Conservation (phyloP, 2,113 vertebrate genomes). For the Hemibagrus wyckioides region DNA sequence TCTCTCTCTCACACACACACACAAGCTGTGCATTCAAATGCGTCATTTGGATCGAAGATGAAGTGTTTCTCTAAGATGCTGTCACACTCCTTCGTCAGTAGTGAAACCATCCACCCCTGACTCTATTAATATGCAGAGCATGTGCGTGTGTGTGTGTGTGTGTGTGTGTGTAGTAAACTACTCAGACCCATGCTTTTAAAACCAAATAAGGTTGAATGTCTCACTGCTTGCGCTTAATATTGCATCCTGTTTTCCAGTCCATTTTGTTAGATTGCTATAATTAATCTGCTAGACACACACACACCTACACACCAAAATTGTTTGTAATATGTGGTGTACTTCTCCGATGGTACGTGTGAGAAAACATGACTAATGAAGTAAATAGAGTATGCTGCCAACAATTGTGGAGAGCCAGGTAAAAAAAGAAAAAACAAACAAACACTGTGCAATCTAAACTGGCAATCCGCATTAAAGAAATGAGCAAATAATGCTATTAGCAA, state of each 20-base stretch:
- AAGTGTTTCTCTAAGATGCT: neutral
- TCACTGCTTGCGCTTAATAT: neutral
- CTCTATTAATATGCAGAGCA: neutral
- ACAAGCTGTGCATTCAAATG: neutral
- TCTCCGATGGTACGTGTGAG: neutral
- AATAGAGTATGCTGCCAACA: slow-evolving; percentile 55
- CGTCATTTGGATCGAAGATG: neutral
- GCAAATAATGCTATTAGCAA: neutral
- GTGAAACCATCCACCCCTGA: neutral
- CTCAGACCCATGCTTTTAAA: neutral
- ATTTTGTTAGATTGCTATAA: neutral
- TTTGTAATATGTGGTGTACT: neutral
- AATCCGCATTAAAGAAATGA: neutral
- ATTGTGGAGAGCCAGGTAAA: slow-evolving; percentile 36
- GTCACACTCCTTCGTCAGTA: neutral
- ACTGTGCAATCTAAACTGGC: slow-evolving; percentile 29
- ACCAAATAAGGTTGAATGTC: neutral
- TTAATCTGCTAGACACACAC: slow-evolving; percentile 9
- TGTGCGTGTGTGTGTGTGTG: slow-evolving; percentile 12
- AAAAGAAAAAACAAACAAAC: slow-evolving; percentile 49
- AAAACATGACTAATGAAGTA: slow-evolving; percentile 60
- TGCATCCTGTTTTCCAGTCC: neutral
- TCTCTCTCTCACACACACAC: neutral
- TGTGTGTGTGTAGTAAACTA: neutral
- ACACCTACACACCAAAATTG: neutral